Conservation (phyloP, 2,113 vertebrate species). For the Oxygymnocypris stewartii region DNA sequence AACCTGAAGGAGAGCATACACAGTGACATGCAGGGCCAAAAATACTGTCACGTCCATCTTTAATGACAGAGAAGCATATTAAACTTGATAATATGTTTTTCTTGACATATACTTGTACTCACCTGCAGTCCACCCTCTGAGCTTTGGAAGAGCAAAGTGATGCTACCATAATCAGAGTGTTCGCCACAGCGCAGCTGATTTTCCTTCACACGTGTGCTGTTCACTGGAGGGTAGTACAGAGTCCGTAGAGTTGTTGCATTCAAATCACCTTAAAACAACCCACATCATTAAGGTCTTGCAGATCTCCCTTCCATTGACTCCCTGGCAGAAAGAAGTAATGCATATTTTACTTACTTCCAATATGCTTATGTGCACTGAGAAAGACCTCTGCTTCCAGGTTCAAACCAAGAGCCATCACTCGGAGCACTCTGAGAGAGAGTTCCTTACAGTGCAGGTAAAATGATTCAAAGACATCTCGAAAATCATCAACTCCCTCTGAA, state of each 20-base stretch:
- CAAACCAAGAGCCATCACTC: slow-evolving; percentile 69
- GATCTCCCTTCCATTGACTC: neutral
- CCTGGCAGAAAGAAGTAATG: neutral
- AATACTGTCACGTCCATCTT: too few relatives aligned
- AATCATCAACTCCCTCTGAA: slow-evolving; percentile 45
- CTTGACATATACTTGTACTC: neutral
- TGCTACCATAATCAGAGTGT: slow-evolving; percentile 77
- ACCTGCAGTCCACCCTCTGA: slow-evolving; percentile 72
- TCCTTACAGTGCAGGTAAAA: slow-evolving; percentile 71
- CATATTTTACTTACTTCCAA: slow-evolving; percentile 67
- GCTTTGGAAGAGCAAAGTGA: slow-evolving; percentile 75
- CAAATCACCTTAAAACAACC: slow-evolving; percentile 51
- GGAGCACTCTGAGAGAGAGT: slow-evolving; percentile 68
- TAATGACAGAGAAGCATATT: too few relatives aligned
- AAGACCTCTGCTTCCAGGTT: slow-evolving; percentile 69
- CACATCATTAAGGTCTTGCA: neutral
- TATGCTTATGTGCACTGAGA: slow-evolving; percentile 59
- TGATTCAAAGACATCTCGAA: slow-evolving; percentile 58
- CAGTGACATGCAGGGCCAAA: neutral
- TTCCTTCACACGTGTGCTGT: slow-evolving; percentile 57
- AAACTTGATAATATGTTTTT: too few relatives aligned
- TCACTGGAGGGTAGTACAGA: slow-evolving; percentile 72
- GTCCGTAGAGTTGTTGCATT: slow-evolving; percentile 69
- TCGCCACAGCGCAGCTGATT: slow-evolving; percentile 75
- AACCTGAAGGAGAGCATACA: slow-evolving; percentile 61